A percentile compares a stretch with the other conserved stretches of the same genome.
phyloP scores from a whole-genome alignment of 2,797 vertebrate species.

The Malacoctenus gilli region DNA sequence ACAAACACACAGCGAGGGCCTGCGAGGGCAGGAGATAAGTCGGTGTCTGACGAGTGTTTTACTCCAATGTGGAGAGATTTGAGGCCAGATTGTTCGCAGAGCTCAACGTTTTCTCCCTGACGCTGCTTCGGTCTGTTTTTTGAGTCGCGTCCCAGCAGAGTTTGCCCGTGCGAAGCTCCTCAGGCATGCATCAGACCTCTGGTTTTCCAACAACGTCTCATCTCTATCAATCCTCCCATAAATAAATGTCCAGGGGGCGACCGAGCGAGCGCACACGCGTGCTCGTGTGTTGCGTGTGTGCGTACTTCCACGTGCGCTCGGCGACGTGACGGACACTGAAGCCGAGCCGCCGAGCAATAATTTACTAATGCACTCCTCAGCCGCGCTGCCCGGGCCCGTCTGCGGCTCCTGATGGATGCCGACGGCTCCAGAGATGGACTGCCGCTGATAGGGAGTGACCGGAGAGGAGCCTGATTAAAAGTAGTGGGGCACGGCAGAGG shows the following conservation, averaged over 20 bases:
- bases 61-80: neutral
- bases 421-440: conserved; percentile 81
- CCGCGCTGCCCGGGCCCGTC: conserved; percentile 83
- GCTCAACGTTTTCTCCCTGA: no score
- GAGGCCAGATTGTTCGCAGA: conserved; percentile 3
- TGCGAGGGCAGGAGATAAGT: conserved; percentile 53
- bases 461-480: conserved; percentile 88
- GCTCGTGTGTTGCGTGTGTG: conserved; percentile 8
- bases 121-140: no score
- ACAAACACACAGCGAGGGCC: conserved; percentile 34
- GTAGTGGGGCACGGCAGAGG: conserved; percentile 86
- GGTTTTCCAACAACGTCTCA: conserved; percentile 39
- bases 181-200: conserved; percentile 26
- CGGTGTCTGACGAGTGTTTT: conserved; percentile 35
- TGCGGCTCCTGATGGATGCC: conserved; percentile 86
- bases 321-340: conserved; percentile 57
- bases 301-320: conserved; percentile 10
- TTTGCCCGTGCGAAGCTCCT: conserved; percentile 13
- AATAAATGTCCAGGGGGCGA: conserved; percentile 56
- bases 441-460: conserved; percentile 90
- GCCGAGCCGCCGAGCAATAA: conserved; percentile 78
- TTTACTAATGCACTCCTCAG: conserved; percentile 88
- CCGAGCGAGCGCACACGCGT: conserved; percentile 21
- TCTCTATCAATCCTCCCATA: conserved; percentile 37
- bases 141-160: conserved; percentile 7